Evolutionary conservation across 2,113 vertebrate species (phyloP).

Genomic region (Chunga burmeisteri): DNA sequence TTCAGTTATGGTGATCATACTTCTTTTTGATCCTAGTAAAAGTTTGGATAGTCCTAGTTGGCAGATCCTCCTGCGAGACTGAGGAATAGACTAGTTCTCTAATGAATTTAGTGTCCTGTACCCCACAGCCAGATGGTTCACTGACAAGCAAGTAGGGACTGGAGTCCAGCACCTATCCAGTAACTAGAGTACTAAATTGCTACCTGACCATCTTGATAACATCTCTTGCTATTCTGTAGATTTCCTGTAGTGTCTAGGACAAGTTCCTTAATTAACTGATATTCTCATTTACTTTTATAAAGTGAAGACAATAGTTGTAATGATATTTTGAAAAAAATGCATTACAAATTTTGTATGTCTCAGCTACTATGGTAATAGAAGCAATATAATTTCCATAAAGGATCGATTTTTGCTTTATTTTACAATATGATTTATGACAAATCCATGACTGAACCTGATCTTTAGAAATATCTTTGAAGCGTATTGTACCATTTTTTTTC

Average conservation of each 20-base stretch:
- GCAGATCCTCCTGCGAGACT: neutral
- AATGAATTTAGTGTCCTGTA: neutral
- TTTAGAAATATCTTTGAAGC: neutral
- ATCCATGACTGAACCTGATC: neutral
- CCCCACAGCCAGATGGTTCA: neutral
- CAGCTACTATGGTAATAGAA: neutral
- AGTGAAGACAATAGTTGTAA: neutral
- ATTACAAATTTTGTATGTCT: neutral
- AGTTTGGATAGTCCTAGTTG: neutral
- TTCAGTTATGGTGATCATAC: neutral
- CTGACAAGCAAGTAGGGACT: neutral
- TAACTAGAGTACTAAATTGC: neutral
- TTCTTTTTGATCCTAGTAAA: neutral
- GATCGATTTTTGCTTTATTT: slow-evolving; percentile 29
- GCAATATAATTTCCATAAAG: slow-evolving; percentile 12
- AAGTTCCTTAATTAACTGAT: neutral
- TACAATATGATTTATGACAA: neutral
- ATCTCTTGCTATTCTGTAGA: neutral
- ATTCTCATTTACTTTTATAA: neutral
- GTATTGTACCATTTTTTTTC: neutral
- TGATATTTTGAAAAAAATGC: neutral
- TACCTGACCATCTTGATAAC: neutral
- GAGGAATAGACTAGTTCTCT: neutral
- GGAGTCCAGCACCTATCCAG: neutral
- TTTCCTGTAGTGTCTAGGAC: neutral